Evolutionary conservation across 2,888 invertebrate genomes (phyloP).

Genomic region (Sisyra nigra): DNA sequence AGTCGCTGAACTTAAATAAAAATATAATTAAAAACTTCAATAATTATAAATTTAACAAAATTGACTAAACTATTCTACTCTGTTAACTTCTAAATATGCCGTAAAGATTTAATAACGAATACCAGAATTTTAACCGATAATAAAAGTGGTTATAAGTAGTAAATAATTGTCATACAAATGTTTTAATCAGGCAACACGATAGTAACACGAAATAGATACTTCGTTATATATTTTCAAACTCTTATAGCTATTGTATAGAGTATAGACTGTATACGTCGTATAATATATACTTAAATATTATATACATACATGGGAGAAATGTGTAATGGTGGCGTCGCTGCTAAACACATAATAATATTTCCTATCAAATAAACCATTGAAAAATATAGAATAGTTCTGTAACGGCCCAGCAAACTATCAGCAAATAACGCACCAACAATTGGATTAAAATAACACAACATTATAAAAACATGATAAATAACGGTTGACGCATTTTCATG

Average conservation of each 20-base stretch:
- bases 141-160: too few relatives aligned
- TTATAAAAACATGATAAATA: constrained; percentile 76
- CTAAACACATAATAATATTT: constrained; percentile 54
- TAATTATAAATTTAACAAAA: too few relatives aligned
- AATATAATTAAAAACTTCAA: not conserved
- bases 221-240: too few relatives aligned
- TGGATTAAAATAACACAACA: constrained; percentile 82
- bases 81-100: too few relatives aligned
- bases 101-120: too few relatives aligned
- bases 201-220: too few relatives aligned
- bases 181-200: too few relatives aligned
- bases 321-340: constrained; percentile 43
- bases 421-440: constrained; percentile 85
- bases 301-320: constrained; percentile 36
- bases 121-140: too few relatives aligned
- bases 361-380: constrained; percentile 78
- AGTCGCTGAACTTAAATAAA: constrained; percentile 19
- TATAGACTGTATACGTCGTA: too few relatives aligned
- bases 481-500: constrained; percentile 61
- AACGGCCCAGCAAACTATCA: constrained; percentile 85
- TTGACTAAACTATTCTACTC: too few relatives aligned
- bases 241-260: too few relatives aligned
- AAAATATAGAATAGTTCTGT: constrained; percentile 74
- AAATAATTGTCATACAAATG: too few relatives aligned
- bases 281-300: not conserved